Conservation (phyloP, 1,140 invertebrate species). For the Cataglyphis hispanica region DNA sequence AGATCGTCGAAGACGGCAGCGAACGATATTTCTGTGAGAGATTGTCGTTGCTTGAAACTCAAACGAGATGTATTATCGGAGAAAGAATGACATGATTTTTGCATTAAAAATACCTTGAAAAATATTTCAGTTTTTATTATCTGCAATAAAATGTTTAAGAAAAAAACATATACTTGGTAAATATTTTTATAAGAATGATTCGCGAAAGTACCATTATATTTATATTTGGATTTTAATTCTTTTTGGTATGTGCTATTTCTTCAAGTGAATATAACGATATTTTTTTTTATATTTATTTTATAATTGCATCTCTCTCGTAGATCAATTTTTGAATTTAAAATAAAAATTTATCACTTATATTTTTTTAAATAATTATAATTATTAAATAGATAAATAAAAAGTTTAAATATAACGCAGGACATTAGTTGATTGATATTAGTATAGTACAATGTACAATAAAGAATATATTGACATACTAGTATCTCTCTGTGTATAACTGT, state of each 20-base stretch:
- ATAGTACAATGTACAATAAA: neutral
- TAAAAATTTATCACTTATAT: neutral
- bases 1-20: constrained; percentile 11
- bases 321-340: neutral
- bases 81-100: neutral
- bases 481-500: neutral
- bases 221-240: constrained; percentile 16
- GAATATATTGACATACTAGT: neutral
- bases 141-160: no score
- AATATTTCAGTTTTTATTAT: neutral
- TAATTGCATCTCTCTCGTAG: neutral
- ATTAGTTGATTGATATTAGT: no score
- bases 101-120: neutral
- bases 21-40: constrained; percentile 1
- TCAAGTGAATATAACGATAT: constrained; percentile 2
- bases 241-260: constrained; percentile 4
- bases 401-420: neutral
- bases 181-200: no score
- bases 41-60: no score
- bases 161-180: no score
- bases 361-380: constrained; percentile 23
- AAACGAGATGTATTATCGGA: neutral
- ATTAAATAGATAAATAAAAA: neutral
- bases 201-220: neutral
- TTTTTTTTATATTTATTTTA: neutral